Base-by-base conservation (phyloP, 2,888 invertebrate species). In the Nomada ferruginata region DNA sequence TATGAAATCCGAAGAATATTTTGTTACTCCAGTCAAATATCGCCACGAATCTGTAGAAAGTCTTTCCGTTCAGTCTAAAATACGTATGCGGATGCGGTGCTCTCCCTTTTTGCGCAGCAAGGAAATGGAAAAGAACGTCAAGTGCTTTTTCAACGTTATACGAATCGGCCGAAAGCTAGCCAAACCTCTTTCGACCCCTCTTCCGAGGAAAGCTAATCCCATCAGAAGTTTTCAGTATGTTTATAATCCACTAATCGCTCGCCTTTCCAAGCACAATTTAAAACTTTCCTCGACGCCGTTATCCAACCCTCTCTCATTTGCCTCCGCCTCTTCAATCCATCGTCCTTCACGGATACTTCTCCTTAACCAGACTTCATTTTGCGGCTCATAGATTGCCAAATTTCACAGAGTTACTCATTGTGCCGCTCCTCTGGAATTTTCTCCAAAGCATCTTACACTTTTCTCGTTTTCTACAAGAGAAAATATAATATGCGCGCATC, bases 241-340 rank as follows among this genome's bases (percentile, higher is more conserved):
- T 92, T 92, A 92, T 93, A 93, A 92, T 92, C 92, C 92, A 90
- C 92, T 92, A 92, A 93, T 93, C 92, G 91, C 88, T 88, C 87
- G 90, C 90, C 89, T 91, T 90, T 91, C 89, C 86, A 82, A 85
- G 89, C 90, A 91, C 91, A 93, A 93, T 93, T 93, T 92, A 92
- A 92, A 93, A 93, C 89, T 91, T 92, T 86, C 87, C 87, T 73
- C 83, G 85, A 85, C 89, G 84, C 87, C 85, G 88, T 87, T 90
- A 88, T 87, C 89, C 86, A 75, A 77, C 82, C 66, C 83, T 76
- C 76, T 84, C 84, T 85, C 79, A 76, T 79, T 79, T 73, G 64
- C 83, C 77, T 64, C 36, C 60, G 15, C 65, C 65, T 68, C 72
- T 79, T 50, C 80, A 63, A 76, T 72, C 77, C 72, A 44, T 79